A percentile compares a stretch with the other conserved stretches of the same genome.
Evolutionary conservation across 1,140 invertebrate genomes (phyloP).

Genomic region (Drosophila burlai): DNA sequence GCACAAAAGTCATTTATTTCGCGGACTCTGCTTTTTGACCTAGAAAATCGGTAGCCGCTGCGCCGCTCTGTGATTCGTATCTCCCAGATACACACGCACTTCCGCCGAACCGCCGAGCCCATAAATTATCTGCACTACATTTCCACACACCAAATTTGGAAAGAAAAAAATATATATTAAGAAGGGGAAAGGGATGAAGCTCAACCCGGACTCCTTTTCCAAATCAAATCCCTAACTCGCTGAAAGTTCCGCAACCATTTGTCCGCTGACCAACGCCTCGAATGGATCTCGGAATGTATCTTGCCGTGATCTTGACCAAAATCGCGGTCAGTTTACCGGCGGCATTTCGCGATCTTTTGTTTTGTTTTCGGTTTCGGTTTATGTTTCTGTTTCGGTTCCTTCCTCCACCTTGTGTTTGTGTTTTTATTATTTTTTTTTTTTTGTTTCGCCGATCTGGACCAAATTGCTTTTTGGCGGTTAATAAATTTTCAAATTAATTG

Average conservation of each 20-base stretch:
- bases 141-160: slow-evolving; percentile 27
- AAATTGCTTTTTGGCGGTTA: slow-evolving; percentile 83
- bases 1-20: slow-evolving; percentile 81
- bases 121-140: slow-evolving; percentile 72
- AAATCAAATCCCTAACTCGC: slow-evolving; percentile 57
- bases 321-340: slow-evolving; percentile 67
- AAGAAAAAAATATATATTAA: neutral
- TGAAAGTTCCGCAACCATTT: slow-evolving; percentile 72
- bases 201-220: slow-evolving; percentile 13
- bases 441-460: slow-evolving; percentile 61
- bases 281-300: slow-evolving; percentile 38
- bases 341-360: slow-evolving; percentile 61
- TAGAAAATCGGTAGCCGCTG: slow-evolving; percentile 62
- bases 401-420: slow-evolving; percentile 23
- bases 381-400: neutral
- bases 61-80: slow-evolving; percentile 53
- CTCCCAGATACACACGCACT: slow-evolving; percentile 78
- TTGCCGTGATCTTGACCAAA: slow-evolving; percentile 35
- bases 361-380: slow-evolving; percentile 1
- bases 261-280: slow-evolving; percentile 64
- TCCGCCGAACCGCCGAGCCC: slow-evolving; percentile 56
- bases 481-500: slow-evolving; percentile 84
- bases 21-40: slow-evolving; percentile 62
- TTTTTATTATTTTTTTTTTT: slow-evolving; percentile 39
- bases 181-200: neutral